Conservation (phyloP, 2,797 vertebrate genomes). For the Neoniphon sammara region DNA sequence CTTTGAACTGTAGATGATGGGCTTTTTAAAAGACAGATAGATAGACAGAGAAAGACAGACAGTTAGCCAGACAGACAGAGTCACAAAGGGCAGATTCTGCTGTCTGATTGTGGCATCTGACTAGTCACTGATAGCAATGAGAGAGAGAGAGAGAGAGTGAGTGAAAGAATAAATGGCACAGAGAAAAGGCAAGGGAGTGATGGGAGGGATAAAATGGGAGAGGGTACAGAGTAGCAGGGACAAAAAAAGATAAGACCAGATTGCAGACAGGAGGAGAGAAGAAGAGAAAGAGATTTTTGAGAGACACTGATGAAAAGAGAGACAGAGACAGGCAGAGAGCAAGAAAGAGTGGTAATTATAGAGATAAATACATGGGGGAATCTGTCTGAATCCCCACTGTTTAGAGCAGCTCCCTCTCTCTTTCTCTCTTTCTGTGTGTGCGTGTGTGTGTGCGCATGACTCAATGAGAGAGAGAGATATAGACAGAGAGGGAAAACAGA, state of each 20-base stretch:
- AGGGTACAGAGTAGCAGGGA: background rate
- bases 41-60: constrained; percentile 9
- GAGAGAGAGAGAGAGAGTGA: constrained; percentile 29
- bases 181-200: constrained; percentile 10
- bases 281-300: constrained; percentile 3
- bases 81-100: constrained; percentile 38
- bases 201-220: background rate
- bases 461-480: background rate
- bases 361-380: constrained; percentile 37
- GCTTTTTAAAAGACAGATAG: constrained; percentile 33
- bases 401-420: too few relatives aligned
- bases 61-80: constrained; percentile 21
- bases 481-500: too few relatives aligned
- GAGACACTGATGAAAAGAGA: constrained; percentile 37
- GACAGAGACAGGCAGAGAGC: constrained; percentile 1
- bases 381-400: constrained; percentile 7
- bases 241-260: constrained; percentile 6
- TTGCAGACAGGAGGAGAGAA: constrained; percentile 5
- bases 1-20: constrained; percentile 54
- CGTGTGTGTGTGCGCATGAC: background rate
- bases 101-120: constrained; percentile 34
- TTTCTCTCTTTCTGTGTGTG: constrained; percentile 8
- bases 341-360: constrained; percentile 35
- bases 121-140: constrained; percentile 15
- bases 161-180: constrained; percentile 11